Evolutionary conservation across 2,888 invertebrate genomes (phyloP).

Genomic region (Agonopterix subpropinquella): DNA sequence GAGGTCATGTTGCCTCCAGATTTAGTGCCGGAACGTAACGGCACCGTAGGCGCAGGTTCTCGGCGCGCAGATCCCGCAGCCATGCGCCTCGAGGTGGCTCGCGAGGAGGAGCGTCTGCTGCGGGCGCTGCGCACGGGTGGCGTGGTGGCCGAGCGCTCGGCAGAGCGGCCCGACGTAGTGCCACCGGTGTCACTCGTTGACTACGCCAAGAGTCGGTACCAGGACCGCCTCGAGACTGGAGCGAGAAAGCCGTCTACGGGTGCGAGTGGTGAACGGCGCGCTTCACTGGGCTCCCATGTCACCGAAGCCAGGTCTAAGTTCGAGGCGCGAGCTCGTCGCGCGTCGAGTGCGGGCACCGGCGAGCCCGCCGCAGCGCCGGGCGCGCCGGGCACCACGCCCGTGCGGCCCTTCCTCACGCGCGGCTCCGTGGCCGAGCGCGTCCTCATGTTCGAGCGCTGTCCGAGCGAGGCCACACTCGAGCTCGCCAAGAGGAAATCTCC

Average conservation of each 20-base stretch:
- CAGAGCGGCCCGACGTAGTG: constrained; percentile 66
- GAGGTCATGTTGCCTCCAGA: constrained; percentile 80
- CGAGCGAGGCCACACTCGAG: constrained; percentile 84
- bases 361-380: constrained; percentile 46
- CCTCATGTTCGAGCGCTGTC: constrained; percentile 92
- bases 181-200: constrained; percentile 77
- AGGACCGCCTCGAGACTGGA: constrained; percentile 73
- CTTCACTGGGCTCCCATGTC: constrained; percentile 66
- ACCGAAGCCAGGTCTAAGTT: constrained; percentile 70
- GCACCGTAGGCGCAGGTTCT: constrained; percentile 46
- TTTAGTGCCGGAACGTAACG: constrained; percentile 69
- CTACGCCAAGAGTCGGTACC: constrained; percentile 80
- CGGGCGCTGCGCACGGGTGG: constrained; percentile 85
- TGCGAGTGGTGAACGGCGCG: constrained; percentile 58
- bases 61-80: constrained; percentile 69
- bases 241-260: constrained; percentile 63
- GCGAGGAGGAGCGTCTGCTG: constrained; percentile 86
- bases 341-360: constrained; percentile 60
- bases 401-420: constrained; percentile 89
- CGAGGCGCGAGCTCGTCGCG: constrained; percentile 66
- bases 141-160: constrained; percentile 62
- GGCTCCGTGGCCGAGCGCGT: constrained; percentile 94
- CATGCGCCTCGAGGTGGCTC: constrained; percentile 83
- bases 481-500: constrained; percentile 77
- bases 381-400: constrained; percentile 68